phyloP scores from a whole-genome alignment of 2,113 vertebrate species.

The Delphinus delphis region DNA sequence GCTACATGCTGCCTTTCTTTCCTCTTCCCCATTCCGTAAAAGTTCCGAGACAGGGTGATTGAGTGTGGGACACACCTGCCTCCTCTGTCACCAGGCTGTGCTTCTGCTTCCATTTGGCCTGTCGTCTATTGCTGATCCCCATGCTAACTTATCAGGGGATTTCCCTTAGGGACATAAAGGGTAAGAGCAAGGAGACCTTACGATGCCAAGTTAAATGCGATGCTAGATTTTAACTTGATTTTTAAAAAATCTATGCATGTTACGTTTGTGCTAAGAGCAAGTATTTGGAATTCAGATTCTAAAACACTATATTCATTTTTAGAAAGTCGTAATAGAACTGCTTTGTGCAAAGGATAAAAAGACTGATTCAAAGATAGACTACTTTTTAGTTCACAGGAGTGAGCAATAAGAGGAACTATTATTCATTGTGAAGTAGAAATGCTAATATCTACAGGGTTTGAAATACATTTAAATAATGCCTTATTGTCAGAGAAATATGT shows the following conservation, averaged over 20 bases:
- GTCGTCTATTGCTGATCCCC: not conserved
- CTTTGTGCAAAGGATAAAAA: conserved; percentile 51
- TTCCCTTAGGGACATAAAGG: not conserved
- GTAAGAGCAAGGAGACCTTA: not conserved
- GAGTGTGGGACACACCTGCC: not conserved
- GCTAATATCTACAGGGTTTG: not conserved
- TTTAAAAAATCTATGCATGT: not conserved
- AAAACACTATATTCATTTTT: conserved; percentile 27
- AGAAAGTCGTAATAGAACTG: conserved; percentile 30
- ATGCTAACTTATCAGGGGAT: not conserved
- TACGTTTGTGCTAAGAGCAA: conserved; percentile 16
- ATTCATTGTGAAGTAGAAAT: conserved; percentile 31
- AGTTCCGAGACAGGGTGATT: not conserved
- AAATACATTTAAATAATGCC: conserved; percentile 8
- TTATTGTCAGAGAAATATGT: conserved; percentile 29
- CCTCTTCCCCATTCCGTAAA: not conserved
- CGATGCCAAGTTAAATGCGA: not conserved
- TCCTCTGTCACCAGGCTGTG: not conserved
- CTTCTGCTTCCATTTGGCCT: not conserved
- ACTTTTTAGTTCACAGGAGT: conserved; percentile 36
- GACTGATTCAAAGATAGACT: conserved; percentile 12
- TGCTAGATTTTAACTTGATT: not conserved
- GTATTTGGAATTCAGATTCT: conserved; percentile 29
- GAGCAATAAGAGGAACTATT: not conserved
- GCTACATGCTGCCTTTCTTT: not conserved